Evolutionary conservation across 2,888 invertebrate genomes (phyloP).

Genomic region (Phania funesta): DNA sequence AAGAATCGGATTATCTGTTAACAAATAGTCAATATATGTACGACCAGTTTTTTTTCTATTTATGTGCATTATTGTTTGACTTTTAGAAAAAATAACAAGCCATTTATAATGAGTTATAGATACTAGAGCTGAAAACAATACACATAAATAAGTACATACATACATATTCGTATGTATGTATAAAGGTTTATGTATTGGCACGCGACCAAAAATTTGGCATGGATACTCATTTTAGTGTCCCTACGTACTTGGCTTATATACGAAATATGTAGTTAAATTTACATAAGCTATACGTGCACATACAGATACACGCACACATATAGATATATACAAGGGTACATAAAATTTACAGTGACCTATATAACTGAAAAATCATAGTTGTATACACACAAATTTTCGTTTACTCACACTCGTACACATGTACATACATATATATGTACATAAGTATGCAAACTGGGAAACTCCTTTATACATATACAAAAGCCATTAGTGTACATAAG

Average conservation of each 20-base stretch:
- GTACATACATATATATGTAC: background rate
- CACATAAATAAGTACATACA: too few relatives aligned
- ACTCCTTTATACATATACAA: slow-evolving; percentile 22
- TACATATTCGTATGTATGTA: too few relatives aligned
- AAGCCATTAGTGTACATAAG: background rate
- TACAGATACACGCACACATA: background rate
- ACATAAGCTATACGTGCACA: background rate
- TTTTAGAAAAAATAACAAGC: background rate
- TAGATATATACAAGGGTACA: background rate
- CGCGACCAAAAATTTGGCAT: slow-evolving; percentile 39
- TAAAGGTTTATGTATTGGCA: slow-evolving; percentile 54
- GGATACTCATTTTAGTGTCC: background rate
- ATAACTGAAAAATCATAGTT: slow-evolving; percentile 23
- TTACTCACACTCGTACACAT: background rate
- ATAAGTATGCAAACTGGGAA: slow-evolving; percentile 28
- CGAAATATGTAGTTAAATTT: background rate
- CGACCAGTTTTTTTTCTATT: background rate
- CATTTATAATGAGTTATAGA: slow-evolving; percentile 4
- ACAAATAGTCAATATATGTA: too few relatives aligned
- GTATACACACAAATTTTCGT: background rate
- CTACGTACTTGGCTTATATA: slow-evolving; percentile 25
- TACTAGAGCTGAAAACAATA: background rate
- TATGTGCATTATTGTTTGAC: background rate
- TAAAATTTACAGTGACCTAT: slow-evolving; percentile 48
- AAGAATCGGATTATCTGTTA: background rate